phyloP scores from a whole-genome alignment of 2,113 vertebrate species.

The Thryonomys swinderianus region DNA sequence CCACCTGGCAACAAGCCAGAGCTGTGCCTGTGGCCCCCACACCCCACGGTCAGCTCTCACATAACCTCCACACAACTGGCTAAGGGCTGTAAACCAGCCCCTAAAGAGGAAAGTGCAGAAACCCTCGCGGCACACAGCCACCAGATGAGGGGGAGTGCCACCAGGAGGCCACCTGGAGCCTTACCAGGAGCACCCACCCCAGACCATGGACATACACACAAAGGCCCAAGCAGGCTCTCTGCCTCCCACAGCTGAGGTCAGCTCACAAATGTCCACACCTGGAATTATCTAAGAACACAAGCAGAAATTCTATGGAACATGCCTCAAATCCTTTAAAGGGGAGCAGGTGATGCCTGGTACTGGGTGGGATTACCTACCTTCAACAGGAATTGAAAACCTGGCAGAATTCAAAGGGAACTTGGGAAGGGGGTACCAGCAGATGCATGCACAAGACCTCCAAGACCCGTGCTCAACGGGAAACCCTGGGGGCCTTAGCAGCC shows the following conservation, averaged over 20 bases:
- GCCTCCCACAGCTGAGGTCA: not conserved
- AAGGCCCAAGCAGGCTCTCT: not conserved
- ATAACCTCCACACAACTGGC: accelerated
- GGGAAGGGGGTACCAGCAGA: not conserved
- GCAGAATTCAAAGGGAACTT: not conserved
- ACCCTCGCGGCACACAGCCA: not conserved
- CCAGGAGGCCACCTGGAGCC: not conserved
- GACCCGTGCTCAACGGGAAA: accelerated
- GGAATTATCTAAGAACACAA: not conserved
- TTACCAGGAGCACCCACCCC: accelerated
- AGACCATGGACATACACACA: accelerated
- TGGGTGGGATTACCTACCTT: accelerated
- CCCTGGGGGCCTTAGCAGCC: not conserved
- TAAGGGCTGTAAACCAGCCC: not conserved
- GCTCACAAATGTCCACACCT: not conserved
- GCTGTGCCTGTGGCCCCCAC: accelerated
- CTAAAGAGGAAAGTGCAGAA: not conserved
- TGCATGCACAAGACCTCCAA: not conserved
- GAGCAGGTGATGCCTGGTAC: not conserved
- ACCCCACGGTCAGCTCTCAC: accelerated
- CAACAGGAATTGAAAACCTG: accelerated
- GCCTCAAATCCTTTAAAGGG: not conserved
- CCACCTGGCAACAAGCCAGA: not conserved
- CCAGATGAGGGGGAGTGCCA: not conserved
- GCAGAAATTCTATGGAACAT: not conserved